Base-by-base conservation (phyloP, 2,888 invertebrate species). In the Mongoloraphidia duomilia region DNA sequence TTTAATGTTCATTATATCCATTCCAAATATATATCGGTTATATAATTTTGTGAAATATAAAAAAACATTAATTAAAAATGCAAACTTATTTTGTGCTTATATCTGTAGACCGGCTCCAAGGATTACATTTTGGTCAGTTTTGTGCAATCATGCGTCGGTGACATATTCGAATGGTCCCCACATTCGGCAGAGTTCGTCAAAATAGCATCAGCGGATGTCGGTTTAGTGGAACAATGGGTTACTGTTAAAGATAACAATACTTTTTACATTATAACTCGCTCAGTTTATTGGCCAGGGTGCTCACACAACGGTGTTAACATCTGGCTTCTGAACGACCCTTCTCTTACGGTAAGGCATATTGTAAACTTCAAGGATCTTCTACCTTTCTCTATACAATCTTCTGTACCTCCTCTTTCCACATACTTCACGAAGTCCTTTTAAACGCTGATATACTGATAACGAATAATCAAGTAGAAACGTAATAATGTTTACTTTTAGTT, bases 101-200 rank as follows among this genome's bases (percentile, higher is more conserved):
- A 44, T 39, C 62, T 63, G 49, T 48, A 58, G 51, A 54, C 50
- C 42, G 49, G 63, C 6, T 53, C 59, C 40, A 49, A 55, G 8
- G 58, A 65, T 52, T 72, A 67, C 51, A 52, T 73, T 33, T 53
- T 72, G 13, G 57, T 71, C 2, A 70, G 65, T 50, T 64, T 66
- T 50, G 56, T 60, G 9, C 52, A 60, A 5, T 61, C 59, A 37
- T 77, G 77, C 56, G 54, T 60, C 26, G 63, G 74, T 1, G 60
- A 64, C 42, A 54, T 75, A 14, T 70, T 69, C 47, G 55, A 61
- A 10, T 76, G 73, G 67, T 37, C 13, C 9, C 17, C 35, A 36
- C 11, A 12, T 11, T 11, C 11, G 3, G 10, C 36, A n/a, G 9
- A 12, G 11, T 48, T 48, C 33, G 26, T 14, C 6, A 11, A 14